Evolutionary conservation across 2,797 vertebrate species (phyloP), one percentile per base, ranked within the genome.

Genomic region (Hapalemur alaotrensis): DNA sequence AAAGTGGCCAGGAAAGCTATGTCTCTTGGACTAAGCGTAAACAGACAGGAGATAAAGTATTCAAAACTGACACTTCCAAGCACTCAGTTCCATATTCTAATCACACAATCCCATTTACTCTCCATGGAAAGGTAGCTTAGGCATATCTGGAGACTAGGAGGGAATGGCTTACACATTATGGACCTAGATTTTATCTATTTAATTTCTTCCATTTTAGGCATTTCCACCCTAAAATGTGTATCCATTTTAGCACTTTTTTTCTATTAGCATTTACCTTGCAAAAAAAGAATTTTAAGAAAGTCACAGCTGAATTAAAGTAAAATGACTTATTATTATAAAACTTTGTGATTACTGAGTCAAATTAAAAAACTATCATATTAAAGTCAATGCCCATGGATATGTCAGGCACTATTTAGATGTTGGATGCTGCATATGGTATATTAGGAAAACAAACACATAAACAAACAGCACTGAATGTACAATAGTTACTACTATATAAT

Each of bases 161-260:
- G 61, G 23, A 92, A 82, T 20, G 41, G 32, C 38, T 87, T 93
- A 72, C 35, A 91, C 52, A 63, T 92, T 48, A 91, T 1, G 92
- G 61, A 95, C 5, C 78, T 79, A 76, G 13, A 82, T 41, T 95
- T 94, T 35, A 35, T n/a, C 82, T 46, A 75, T 22, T 90, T 54
- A n/a, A 86, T 91, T 96, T 89, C 32, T 43, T 96, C 30, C 38
- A 95, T 84, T 85, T 96, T 52, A 83, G 79, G 87, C 1, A 28
- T 73, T 75, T 92, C 89, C 75, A 32, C 17, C 14, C 61, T 82
- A 94, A 88, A 95, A 89, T 4, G 15, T 20, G 87, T 65, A 89
- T 81, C 14, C 41, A 18, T 75, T 91, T 72, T 43, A 93, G 41
- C 11, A 67, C 23, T 2, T 57, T 91, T 94, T 93, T 78, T 96